A percentile compares a stretch with the other conserved stretches of the same genome.
phyloP scores from a whole-genome alignment of 2,113 vertebrate species.

The Pogona vitticeps region DNA sequence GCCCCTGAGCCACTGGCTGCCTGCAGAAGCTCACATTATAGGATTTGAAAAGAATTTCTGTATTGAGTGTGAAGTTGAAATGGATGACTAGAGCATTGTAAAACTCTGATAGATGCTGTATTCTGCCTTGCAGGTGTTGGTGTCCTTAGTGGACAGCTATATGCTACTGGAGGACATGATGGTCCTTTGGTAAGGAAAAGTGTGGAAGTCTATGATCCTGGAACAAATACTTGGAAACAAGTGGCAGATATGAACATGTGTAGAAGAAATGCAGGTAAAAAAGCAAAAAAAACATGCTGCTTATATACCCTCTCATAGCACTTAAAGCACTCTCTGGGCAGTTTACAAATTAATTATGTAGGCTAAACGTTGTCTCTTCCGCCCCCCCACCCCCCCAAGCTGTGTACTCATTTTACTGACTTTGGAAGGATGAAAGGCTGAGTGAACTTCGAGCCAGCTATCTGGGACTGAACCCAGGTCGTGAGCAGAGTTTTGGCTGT shows the following conservation, averaged over 20 bases:
- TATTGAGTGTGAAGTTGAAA: background rate
- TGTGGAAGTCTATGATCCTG: conserved; percentile 91
- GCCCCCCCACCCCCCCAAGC: too few species aligned
- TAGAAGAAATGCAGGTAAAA: conserved; percentile 93
- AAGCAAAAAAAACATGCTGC: too few species aligned
- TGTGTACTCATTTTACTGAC: too few species aligned
- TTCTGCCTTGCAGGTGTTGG: conserved; percentile 85
- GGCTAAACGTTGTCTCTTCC: too few species aligned
- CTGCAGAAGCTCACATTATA: background rate
- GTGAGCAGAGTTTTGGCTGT: too few species aligned
- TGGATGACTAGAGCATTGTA: background rate
- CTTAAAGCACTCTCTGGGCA: too few species aligned
- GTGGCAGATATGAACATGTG: conserved; percentile 99
- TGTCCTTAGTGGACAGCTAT: conserved; percentile 89
- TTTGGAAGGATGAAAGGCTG: too few species aligned
- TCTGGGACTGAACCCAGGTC: too few species aligned
- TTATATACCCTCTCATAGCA: too few species aligned
- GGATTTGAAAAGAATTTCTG: background rate
- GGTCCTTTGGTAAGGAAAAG: conserved; percentile 97
- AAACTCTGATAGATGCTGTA: background rate
- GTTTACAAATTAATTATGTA: too few species aligned
- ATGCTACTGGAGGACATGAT: conserved; percentile 92
- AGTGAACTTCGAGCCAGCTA: too few species aligned
- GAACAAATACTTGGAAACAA: conserved; percentile 90
- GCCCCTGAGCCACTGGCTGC: too few species aligned